Conservation (phyloP, 1,140 invertebrate species). For the Dysdera silvatica region DNA sequence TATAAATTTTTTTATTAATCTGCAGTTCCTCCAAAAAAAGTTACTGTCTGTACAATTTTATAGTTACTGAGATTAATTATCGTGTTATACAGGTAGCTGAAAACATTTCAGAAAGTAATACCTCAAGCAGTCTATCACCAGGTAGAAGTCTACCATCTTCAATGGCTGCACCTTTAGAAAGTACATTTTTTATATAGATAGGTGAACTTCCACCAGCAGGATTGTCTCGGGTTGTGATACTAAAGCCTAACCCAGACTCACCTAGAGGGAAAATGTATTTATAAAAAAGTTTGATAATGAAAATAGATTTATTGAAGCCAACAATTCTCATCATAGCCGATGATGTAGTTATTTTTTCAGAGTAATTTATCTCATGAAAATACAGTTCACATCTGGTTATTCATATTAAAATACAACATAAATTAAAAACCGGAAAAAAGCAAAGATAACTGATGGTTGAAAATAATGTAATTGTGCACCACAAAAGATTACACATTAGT, state of each 20-base stretch:
- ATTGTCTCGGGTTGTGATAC: slow-evolving; percentile 93
- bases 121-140: slow-evolving; percentile 83
- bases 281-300: not conserved
- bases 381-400: no score
- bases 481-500: no score
- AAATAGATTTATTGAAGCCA: no score
- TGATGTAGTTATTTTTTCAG: no score
- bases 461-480: no score
- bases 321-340: no score
- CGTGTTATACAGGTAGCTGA: not conserved
- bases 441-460: no score
- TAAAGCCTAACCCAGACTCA: slow-evolving; percentile 84
- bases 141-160: slow-evolving; percentile 84
- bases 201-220: slow-evolving; percentile 85
- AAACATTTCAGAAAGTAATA: not conserved
- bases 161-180: slow-evolving; percentile 91
- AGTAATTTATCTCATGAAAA: no score
- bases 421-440: no score
- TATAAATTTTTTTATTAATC: not conserved
- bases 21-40: no score
- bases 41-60: not conserved
- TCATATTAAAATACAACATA: no score
- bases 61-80: not conserved
- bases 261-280: not conserved
- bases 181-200: slow-evolving; percentile 97